Base-by-base conservation (phyloP, 2,797 vertebrate species). In the Carduelis carduelis region DNA sequence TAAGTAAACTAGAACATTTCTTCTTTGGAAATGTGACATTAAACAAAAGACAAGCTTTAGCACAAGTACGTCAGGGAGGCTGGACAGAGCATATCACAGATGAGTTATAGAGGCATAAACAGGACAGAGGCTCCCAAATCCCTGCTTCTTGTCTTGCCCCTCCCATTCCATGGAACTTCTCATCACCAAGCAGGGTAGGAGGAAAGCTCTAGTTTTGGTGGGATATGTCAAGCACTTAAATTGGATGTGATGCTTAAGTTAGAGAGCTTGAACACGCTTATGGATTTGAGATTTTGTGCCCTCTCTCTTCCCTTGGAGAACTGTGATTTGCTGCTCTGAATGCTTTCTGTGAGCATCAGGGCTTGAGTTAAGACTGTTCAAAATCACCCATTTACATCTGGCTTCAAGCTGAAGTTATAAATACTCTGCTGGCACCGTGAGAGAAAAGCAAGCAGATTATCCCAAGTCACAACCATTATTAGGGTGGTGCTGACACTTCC, bases 401-500 rank as follows among this genome's bases (percentile, higher is more conserved):
- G 21, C 70, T 90, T 83, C n/a, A 52, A 61, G 43, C 3, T 3
- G 11, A 72, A 70, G 66, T 72, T 21, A 2, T 82, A 95, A 96
- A 95, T 89, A 55, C 35, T 84, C 35, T 55, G 32, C 23, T 76
- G 86, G 50, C 59, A 90, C 44, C 0, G 0, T 65, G 74, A 86
- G 66, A 94, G 65, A 66, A 81, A 76, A 56, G 35, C 18, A 9
- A 71, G 37, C n/a, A 21, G 65, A 47, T 59, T 95, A 55, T 76
- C 47, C 88, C 66, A 61, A 44, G 49, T 79, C 44, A 41, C 4
- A 13, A 7, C 65, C 57, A 28, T 71, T 23, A 5, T 2, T 82
- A 68, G 47, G 34, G 39, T 82, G 74, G 26, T 89, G 70, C 80
- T 94, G 86, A 88, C 90, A 82, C 65, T 86, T 93, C 32, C n/a